Evolutionary conservation across 1,140 invertebrate genomes (phyloP).

Genomic region (Lysiphlebus fabarum): DNA sequence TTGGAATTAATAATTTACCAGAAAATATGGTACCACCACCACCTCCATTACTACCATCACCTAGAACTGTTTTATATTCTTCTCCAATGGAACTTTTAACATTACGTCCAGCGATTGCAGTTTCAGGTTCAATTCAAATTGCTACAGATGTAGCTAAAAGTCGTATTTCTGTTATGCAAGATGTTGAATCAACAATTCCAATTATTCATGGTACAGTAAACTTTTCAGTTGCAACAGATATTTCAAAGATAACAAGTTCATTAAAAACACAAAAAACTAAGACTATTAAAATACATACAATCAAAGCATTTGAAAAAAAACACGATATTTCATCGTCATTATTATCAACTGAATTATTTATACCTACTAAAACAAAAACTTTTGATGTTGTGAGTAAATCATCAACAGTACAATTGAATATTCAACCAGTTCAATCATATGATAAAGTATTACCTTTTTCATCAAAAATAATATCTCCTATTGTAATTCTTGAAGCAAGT

Average conservation of each 20-base stretch:
- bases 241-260: slow-evolving; percentile 39
- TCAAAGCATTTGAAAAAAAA: slow-evolving; percentile 47
- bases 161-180: slow-evolving; percentile 48
- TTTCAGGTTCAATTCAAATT: slow-evolving; percentile 52
- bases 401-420: no score
- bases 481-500: no score
- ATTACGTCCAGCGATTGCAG: slow-evolving; percentile 40
- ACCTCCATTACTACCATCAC: no score
- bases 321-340: slow-evolving; percentile 26
- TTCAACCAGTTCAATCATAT: no score
- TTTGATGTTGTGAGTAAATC: slow-evolving; percentile 31
- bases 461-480: no score
- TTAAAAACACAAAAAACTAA: slow-evolving; percentile 37
- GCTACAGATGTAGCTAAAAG: slow-evolving; percentile 50
- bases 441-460: no score
- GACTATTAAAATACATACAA: slow-evolving; percentile 47
- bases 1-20: slow-evolving; percentile 41
- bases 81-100: slow-evolving; percentile 40
- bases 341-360: no score
- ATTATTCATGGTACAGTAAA: slow-evolving; percentile 53
- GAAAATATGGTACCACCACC: slow-evolving; percentile 52
- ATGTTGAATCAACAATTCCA: slow-evolving; percentile 51
- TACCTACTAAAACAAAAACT: no score
- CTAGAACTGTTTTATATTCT: slow-evolving; percentile 30
- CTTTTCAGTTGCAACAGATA: slow-evolving; percentile 46